Conservation (phyloP, 2,113 vertebrate genomes). For the Oryzias woworae region DNA sequence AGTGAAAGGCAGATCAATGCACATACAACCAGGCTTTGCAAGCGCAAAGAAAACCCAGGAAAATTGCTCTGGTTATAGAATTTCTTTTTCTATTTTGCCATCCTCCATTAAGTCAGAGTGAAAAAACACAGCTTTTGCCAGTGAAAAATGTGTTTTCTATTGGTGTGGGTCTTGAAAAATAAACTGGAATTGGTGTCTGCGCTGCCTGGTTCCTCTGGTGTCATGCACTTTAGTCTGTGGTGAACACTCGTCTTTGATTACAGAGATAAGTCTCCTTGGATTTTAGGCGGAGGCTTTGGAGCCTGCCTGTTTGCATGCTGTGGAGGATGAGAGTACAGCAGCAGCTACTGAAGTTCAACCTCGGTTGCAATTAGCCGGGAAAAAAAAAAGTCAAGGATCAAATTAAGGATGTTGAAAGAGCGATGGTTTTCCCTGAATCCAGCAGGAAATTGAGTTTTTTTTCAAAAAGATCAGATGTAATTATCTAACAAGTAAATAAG, state of each 20-base stretch:
- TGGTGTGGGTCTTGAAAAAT: constrained; percentile 7
- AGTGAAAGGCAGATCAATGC: constrained; percentile 57
- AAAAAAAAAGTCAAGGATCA: no score
- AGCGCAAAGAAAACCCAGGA: constrained; percentile 6
- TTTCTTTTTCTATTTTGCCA: neutral
- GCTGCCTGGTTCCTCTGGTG: neutral
- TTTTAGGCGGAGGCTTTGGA: neutral
- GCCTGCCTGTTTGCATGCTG: neutral
- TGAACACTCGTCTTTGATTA: neutral
- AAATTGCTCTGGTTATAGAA: constrained; percentile 10
- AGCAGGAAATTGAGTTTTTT: no score
- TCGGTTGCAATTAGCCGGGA: no score
- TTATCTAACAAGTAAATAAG: constrained; percentile 9
- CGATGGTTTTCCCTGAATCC: no score
- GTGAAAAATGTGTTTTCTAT: neutral
- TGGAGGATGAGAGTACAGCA: no score
- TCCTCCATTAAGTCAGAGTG: constrained; percentile 28
- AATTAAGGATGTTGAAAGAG: no score
- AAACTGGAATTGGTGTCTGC: constrained; percentile 1
- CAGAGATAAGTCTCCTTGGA: constrained; percentile 10
- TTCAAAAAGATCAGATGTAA: no score
- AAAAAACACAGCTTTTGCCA: constrained; percentile 5
- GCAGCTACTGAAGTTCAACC: no score
- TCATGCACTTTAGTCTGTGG: neutral
- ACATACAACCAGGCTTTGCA: constrained; percentile 39